phyloP scores from a whole-genome alignment of 2,113 vertebrate genomes.

The Epinephelus fuscoguttatus region DNA sequence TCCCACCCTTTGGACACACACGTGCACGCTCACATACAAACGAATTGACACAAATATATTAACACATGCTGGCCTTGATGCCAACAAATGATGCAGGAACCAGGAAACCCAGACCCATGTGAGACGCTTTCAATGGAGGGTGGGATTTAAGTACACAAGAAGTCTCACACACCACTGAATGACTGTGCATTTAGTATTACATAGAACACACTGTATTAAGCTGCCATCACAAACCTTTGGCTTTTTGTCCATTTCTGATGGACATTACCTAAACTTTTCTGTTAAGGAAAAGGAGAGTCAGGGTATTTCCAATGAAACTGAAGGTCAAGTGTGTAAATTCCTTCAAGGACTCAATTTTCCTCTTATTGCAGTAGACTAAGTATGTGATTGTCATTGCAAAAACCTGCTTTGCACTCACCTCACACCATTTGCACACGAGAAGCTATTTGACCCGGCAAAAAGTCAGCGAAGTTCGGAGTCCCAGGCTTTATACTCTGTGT shows the following conservation, averaged over 20 bases:
- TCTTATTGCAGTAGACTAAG: background rate
- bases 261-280: background rate
- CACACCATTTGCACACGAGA: constrained; percentile 16
- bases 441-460: background rate
- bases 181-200: constrained; percentile 7
- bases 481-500: too few species aligned
- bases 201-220: background rate
- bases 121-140: constrained; percentile 52
- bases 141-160: constrained; percentile 46
- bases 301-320: constrained; percentile 4
- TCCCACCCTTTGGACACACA: constrained; percentile 77
- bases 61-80: constrained; percentile 46
- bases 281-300: background rate
- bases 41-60: constrained; percentile 33
- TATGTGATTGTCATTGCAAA: background rate
- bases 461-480: too few species aligned
- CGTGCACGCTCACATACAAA: constrained; percentile 42
- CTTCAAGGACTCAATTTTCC: background rate
- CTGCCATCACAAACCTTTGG: background rate
- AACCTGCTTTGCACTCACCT: constrained; percentile 13
- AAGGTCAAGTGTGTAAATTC: constrained; percentile 44
- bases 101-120: constrained; percentile 22
- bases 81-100: constrained; percentile 69
- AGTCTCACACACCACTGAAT: constrained; percentile 36
- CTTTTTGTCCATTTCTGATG: constrained; percentile 7